Evolutionary conservation across 2,797 vertebrate genomes (phyloP), one percentile per base, ranked within the genome.

Genomic region (Anolis apletophallus): DNA sequence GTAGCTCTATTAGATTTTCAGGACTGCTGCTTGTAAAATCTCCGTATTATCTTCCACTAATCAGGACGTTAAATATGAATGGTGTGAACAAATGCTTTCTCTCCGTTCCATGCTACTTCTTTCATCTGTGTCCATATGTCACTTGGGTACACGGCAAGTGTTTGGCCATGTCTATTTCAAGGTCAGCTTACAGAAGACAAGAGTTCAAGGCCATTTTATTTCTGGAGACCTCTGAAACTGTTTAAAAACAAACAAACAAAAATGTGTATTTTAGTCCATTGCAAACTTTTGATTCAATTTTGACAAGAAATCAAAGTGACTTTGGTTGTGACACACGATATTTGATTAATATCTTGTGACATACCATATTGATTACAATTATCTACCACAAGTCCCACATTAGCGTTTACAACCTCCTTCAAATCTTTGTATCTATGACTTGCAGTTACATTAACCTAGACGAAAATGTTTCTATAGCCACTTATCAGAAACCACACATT

Each of bases 21-120:
- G 77, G 93, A 88, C 82, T 87, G 59, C 85, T 82, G 86, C 91
- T 74, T 93, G n/a, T 87, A 85, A 57, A 64, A 90, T 80, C 93
- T 76, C 93, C 87, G 84, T 90, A 85, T 89, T 87, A 75, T 71
- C 87, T 93, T 92, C 46, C 85, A 81, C 78, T 94, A 87, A 95
- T 92, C 85, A 94, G 86, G 87, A 81, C 90, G 93, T 95, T 89
- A 86, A 83, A 92, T 88, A 91, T 86, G 88, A 91, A 73, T 90
- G 78, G 64, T 87, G 80, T 89, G 88, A 95, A 91, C 77, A 93
- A 92, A 81, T 92, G 91, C 85, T 16, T 68, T 89, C 85, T 94
- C 79, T 94, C 90, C 90, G 86, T 88, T 92, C 80, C 84, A 78
- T 79, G 13, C 81, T 93, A 52, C 91, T 87, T 80, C 90, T 96